Evolutionary conservation across 2,888 invertebrate species (phyloP).

Genomic region (Pachydiplax longipennis): DNA sequence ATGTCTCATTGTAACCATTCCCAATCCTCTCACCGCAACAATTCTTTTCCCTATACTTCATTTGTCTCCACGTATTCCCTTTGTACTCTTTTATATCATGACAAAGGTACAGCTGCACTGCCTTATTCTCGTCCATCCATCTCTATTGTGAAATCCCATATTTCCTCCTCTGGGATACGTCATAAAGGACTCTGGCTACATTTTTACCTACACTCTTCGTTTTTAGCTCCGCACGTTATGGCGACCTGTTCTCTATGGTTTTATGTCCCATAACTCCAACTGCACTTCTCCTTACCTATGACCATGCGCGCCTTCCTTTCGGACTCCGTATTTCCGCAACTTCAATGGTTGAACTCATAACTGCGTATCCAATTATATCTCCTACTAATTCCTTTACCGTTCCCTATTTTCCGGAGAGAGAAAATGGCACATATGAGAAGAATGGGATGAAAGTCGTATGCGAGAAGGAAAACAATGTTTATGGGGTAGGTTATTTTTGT

Average conservation of each 20-base stretch:
- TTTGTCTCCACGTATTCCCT: background rate
- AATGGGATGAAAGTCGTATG: background rate
- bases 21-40: background rate
- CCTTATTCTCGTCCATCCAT: background rate
- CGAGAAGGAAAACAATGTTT: background rate
- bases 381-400: background rate
- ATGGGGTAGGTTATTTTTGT: background rate
- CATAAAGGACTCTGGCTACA: no score
- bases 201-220: background rate
- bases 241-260: background rate
- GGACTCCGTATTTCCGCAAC: background rate
- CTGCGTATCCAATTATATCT: background rate
- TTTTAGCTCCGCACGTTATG: background rate
- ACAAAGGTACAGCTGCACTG: background rate
- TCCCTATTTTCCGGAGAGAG: background rate
- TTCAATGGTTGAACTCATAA: background rate
- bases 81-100: background rate
- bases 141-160: background rate
- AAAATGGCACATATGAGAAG: background rate
- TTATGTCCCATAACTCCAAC: background rate
- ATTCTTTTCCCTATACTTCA: background rate
- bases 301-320: background rate
- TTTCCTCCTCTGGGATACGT: no score
- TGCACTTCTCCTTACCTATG: background rate
- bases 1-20: background rate